Evolutionary conservation across 2,797 vertebrate species (phyloP), one percentile per base, ranked within the genome.

Genomic region (Acipenser transmontanus): DNA sequence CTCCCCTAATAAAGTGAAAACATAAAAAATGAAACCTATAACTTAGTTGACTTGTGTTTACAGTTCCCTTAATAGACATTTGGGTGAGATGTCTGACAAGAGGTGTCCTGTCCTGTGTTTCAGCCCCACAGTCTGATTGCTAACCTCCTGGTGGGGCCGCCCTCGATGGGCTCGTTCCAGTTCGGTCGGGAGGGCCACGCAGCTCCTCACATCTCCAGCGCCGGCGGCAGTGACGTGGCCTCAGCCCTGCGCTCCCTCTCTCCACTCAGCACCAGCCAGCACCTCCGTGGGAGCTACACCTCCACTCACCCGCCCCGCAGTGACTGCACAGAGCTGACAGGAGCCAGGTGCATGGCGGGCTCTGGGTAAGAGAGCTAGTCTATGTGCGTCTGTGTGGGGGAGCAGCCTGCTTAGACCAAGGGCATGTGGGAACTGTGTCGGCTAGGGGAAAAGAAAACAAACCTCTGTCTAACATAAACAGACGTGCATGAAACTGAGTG

Each of bases 81-180:
- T 34, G 34, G 34, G 4, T 34, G 34, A 34, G 34, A 34, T 34
- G 34, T 34, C 4, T 34, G 34, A 34, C 34, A 34, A 34, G 34
- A 34, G 34, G 34, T 34, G 34, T 4, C 34, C 34, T 34, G 34
- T 34, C 34, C 70, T 72, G 64, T 69, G 66, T 71, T 34, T 3
- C 71, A 99, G 97, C 97, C 97, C 49, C 92, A 93, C 81, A 98
- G 97, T 81, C 91, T 99, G 67, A 88, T 98, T 73, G 95, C 93
- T 72, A 98, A 98, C 68, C 85, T 96, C 73, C 83, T 98, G 71
- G 87, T 81, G 0, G 95, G 93, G 60, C 92, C 96, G 0, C 93
- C 96, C 0, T 90, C 86, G 0, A 79, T 94, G 74, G 89, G 79
- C 8, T 91, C 89, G 0, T 84, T 94, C 71, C 92, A 95, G 71